These are phyloP conservation scores for Arctopsyche grandis DNA, from an alignment of 1,140 invertebrate genomes.

Conservation along the genomic window DNA sequence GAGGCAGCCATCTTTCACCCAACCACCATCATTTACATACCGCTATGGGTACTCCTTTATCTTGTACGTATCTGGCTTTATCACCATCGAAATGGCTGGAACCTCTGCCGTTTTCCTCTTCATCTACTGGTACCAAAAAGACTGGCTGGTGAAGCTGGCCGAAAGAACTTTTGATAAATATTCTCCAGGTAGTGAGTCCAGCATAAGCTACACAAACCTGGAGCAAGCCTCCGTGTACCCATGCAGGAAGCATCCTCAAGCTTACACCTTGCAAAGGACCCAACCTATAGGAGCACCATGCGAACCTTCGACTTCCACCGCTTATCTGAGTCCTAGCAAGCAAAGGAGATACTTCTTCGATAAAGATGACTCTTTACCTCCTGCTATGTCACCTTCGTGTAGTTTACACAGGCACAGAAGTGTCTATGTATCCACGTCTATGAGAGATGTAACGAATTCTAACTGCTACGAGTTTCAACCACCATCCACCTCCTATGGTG, in stretches of 20 bases:
- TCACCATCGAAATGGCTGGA: slow-evolving; percentile 84
- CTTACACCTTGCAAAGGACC: slow-evolving; percentile 58
- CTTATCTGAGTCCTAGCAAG: slow-evolving; percentile 61
- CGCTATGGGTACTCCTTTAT: slow-evolving; percentile 89
- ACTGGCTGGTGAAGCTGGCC: slow-evolving; percentile 64
- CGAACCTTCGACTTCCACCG: slow-evolving; percentile 61
- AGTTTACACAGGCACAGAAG: slow-evolving; percentile 62
- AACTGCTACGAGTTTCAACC: slow-evolving; percentile 67
- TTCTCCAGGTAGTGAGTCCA: slow-evolving; percentile 49
- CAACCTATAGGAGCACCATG: slow-evolving; percentile 61
- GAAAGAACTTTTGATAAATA: slow-evolving; percentile 59
- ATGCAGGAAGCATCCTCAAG: slow-evolving; percentile 60
- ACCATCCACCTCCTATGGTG: slow-evolving; percentile 51
- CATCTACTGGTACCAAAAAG: slow-evolving; percentile 71
- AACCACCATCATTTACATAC: slow-evolving; percentile 84
- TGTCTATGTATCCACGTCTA: slow-evolving; percentile 63
- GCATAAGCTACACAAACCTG: slow-evolving; percentile 57
- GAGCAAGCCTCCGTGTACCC: slow-evolving; percentile 58
- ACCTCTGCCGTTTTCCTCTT: slow-evolving; percentile 88
- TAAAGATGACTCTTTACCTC: slow-evolving; percentile 59
- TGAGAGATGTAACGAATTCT: slow-evolving; percentile 68
- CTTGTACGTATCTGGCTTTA: slow-evolving; percentile 84
- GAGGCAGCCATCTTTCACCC: slow-evolving; percentile 78
- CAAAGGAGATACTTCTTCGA: slow-evolving; percentile 66
- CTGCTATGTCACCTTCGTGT: slow-evolving; percentile 59